Evolutionary conservation across 1,140 invertebrate species (phyloP), one percentile per base, ranked within the genome.

Genomic region (Vanessa tameamea): DNA sequence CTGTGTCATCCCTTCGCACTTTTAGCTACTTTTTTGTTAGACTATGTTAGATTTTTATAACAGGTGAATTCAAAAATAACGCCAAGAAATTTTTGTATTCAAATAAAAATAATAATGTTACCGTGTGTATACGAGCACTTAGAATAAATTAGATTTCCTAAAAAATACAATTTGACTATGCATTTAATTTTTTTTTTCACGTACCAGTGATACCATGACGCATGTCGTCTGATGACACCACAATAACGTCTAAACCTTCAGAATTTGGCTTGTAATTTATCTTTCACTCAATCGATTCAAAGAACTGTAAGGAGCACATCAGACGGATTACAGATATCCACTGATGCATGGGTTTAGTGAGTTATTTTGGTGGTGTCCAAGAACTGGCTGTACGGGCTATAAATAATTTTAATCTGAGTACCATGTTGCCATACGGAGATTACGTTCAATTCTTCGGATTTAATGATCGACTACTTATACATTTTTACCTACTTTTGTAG

Each of bases 231-330:
- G 68, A 59, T 6, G 14, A 43, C 26, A 68, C 48, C 43, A 15
- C 43, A 20, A 43, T 1, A 48, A 48, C 43, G 12, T 37, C 61
- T 75, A 65, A 69, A 75, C 48, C 23, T 50, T 75, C 51, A 31
- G 59, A 51, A 37, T 69, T 75, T 63, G 55, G 59, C 43, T 64
- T n/a, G 65, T 50, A 63, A 73, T 73, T 73, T 73, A 73, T 68
- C 57, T n/a, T 69, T 47, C 53, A 6, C 20, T 6, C 64, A 37
- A 59, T 63, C 55, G 55, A 63, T 73, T 73, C 65, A 72, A 57
- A 61, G 71, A 72, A 72, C 53, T 72, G 64, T 31, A 61, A 68
- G 48, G 47, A 37, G 47, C 31, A 63, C 57, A 47, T 68, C 64
- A 69, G 48, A 23, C 53, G 66, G 51, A 55, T 63, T 63, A 15